phyloP scores from a whole-genome alignment of 2,113 vertebrate genomes.

The Chloebia gouldiae region DNA sequence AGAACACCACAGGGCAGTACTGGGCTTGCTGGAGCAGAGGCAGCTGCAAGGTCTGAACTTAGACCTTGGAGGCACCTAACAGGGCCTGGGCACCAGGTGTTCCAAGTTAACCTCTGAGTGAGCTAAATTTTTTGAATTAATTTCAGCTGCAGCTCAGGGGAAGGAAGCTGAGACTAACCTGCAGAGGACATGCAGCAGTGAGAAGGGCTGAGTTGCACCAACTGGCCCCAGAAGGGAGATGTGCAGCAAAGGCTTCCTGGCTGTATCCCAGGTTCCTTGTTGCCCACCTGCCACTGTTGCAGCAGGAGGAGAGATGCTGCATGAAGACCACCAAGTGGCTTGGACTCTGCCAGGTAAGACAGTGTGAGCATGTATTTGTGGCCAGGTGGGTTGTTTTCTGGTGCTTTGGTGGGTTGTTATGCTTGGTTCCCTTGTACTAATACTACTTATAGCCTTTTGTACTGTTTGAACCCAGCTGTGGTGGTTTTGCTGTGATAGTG shows the following conservation, averaged over 20 bases:
- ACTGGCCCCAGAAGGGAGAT: not conserved
- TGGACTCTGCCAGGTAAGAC: not conserved
- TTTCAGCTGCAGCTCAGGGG: not conserved
- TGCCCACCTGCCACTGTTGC: not conserved
- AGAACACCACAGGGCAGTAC: not conserved
- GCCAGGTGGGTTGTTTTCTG: not conserved
- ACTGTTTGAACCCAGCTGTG: not conserved
- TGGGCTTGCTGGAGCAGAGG: not conserved
- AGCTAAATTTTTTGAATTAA: not conserved
- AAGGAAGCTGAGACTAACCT: not conserved
- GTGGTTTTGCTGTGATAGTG: not conserved
- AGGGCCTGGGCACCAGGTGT: not conserved
- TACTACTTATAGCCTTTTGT: not conserved
- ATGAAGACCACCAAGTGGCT: fast-evolving
- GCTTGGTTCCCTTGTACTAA: not conserved
- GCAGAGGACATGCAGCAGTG: fast-evolving
- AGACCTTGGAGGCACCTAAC: fast-evolving
- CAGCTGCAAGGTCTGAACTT: fast-evolving
- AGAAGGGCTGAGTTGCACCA: not conserved
- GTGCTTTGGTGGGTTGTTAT: not conserved
- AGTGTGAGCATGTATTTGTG: fast-evolving
- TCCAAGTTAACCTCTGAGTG: not conserved
- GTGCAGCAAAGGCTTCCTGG: not conserved
- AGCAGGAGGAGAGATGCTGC: not conserved
- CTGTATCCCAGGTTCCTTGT: not conserved